These are phyloP conservation scores for Uloborus plumipes DNA, from an alignment of 2,888 invertebrate genomes.

Conservation along the genomic window DNA sequence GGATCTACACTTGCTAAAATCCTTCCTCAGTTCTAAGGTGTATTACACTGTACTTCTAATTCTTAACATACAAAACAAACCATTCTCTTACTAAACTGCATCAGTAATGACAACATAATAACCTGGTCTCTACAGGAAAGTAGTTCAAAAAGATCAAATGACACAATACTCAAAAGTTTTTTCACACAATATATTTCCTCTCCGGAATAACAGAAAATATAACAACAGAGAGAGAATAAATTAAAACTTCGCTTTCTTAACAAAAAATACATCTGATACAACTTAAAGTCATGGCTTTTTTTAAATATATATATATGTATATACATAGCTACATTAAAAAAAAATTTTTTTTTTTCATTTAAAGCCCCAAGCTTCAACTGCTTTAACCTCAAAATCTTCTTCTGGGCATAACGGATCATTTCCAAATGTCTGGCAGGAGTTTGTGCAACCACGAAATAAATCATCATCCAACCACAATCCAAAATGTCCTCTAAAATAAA, in stretches of 20 bases:
- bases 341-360: slow-evolving; percentile 61
- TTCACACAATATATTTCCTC: slow-evolving; percentile 9
- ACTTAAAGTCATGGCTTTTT: slow-evolving; percentile 50
- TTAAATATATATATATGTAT: not conserved
- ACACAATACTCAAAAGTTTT: not conserved
- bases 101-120: too few relatives aligned
- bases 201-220: slow-evolving; percentile 52
- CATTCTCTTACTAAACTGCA: too few relatives aligned
- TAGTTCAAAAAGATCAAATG: not conserved
- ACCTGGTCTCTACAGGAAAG: too few relatives aligned
- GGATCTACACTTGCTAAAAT: too few relatives aligned
- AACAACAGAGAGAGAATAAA: slow-evolving; percentile 49
- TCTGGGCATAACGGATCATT: slow-evolving; percentile 93
- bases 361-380: slow-evolving; percentile 99
- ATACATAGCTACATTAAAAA: slow-evolving; percentile 34
- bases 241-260: slow-evolving; percentile 43
- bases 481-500: slow-evolving; percentile 85
- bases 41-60: too few relatives aligned
- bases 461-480: slow-evolving; percentile 99
- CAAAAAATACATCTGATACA: slow-evolving; percentile 42
- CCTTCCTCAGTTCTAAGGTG: too few relatives aligned
- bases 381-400: slow-evolving; percentile 97
- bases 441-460: slow-evolving; percentile 94
- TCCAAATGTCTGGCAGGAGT: slow-evolving; percentile 95
- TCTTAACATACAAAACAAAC: too few relatives aligned